These are phyloP conservation scores for Plectrocnemia conspersa DNA, from an alignment of 1,140 invertebrate genomes.

Conservation along the genomic window DNA sequence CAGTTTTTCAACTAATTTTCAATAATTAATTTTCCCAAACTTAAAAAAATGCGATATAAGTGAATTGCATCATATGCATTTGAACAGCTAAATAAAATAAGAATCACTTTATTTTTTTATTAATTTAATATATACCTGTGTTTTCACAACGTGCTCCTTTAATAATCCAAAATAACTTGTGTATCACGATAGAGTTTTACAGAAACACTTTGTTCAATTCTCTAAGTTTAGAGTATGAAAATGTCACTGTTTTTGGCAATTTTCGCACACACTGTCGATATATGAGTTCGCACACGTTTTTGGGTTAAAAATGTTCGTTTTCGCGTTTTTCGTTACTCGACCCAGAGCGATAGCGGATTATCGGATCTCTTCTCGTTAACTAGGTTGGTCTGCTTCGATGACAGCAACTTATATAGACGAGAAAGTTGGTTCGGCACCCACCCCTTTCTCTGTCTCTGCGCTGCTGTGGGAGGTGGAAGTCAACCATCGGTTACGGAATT, in stretches of 20 bases:
- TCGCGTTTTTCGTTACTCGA: slow-evolving; percentile 11
- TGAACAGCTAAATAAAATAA: too few species aligned
- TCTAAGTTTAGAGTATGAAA: neutral
- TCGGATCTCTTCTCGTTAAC: slow-evolving; percentile 17
- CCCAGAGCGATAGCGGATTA: neutral
- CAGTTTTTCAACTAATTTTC: too few species aligned
- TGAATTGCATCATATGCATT: too few species aligned
- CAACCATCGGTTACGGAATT: neutral
- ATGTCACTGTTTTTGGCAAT: slow-evolving; percentile 15
- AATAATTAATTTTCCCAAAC: too few species aligned
- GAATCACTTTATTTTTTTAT: too few species aligned
- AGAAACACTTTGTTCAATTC: neutral
- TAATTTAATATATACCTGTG: slow-evolving; percentile 2
- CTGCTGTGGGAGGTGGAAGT: neutral
- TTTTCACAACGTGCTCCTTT: neutral
- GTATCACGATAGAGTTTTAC: neutral
- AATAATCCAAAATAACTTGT: slow-evolving; percentile 1
- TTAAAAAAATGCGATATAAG: too few species aligned
- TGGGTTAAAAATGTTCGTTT: neutral
- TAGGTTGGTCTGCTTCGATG: slow-evolving; percentile 15
- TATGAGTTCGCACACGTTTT: neutral
- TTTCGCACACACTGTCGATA: slow-evolving; percentile 12
- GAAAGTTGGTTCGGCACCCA: slow-evolving; percentile 25
- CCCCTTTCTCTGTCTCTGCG: slow-evolving; percentile 28
- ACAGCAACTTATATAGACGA: slow-evolving; percentile 31